Percentiles rank a stretch among this genome's conserved stretches.
phyloP scores from a whole-genome alignment of 1,140 invertebrate species.

The Teleopsis dalmanni region DNA sequence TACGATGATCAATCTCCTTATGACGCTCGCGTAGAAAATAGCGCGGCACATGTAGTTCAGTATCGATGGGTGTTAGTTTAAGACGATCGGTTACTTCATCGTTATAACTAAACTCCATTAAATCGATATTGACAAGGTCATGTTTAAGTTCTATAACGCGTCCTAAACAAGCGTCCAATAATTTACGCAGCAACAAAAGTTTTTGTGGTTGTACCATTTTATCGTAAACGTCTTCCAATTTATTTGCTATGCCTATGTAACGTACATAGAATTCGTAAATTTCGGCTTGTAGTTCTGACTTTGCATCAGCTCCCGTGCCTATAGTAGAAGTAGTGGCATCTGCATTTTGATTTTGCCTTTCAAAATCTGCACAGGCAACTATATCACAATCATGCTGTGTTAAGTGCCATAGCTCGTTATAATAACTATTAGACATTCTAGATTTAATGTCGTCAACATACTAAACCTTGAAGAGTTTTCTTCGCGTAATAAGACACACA shows the following conservation, averaged over 20 bases:
- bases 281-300: conserved; percentile 26
- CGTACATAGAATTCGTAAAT: conserved; percentile 46
- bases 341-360: conserved; percentile 49
- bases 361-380: conserved; percentile 56
- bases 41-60: conserved; percentile 57
- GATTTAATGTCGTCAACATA: no score
- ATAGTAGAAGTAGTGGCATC: conserved; percentile 28
- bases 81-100: conserved; percentile 64
- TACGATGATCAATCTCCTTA: conserved; percentile 52
- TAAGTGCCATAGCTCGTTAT: conserved; percentile 58
- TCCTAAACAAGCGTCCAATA: conserved; percentile 74
- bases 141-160: conserved; percentile 71
- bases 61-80: conserved; percentile 56
- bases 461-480: no score
- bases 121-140: conserved; percentile 77
- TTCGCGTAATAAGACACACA: no score
- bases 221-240: conserved; percentile 75
- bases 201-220: conserved; percentile 92
- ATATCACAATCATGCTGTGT: conserved; percentile 57
- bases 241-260: conserved; percentile 71
- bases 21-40: conserved; percentile 62
- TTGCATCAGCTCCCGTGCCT: conserved; percentile 22
- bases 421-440: conserved; percentile 70
- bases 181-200: conserved; percentile 64
- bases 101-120: conserved; percentile 79